Evolutionary conservation across 2,113 vertebrate genomes (phyloP).

Genomic region (Scolopax mira): DNA sequence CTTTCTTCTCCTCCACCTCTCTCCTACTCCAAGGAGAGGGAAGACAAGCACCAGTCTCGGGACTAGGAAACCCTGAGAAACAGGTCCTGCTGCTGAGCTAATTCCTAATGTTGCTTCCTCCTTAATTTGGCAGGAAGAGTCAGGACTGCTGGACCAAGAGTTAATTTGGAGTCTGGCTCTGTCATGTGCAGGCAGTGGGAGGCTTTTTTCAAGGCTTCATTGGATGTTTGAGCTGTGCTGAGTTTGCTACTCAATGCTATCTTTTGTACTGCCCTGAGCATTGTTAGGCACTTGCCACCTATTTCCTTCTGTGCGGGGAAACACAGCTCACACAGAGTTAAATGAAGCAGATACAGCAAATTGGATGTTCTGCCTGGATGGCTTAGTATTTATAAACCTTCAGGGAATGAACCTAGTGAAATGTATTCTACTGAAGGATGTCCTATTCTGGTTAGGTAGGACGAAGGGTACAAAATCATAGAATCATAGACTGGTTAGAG

Average conservation of each 20-base stretch:
- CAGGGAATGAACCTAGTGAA: not conserved
- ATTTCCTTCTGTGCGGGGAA: not conserved
- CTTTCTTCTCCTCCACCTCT: not conserved
- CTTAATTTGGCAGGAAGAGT: not conserved
- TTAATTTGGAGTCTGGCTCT: not conserved
- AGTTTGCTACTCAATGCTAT: not conserved
- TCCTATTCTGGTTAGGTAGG: not conserved
- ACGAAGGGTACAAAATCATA: not conserved
- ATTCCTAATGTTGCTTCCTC: not conserved
- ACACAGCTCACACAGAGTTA: not conserved
- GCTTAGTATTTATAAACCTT: not conserved
- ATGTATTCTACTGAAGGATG: not conserved
- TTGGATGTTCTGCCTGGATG: rapidly evolving
- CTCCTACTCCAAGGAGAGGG: not conserved
- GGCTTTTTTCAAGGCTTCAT: not conserved
- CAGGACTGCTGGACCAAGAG: not conserved
- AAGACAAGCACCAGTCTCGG: not conserved
- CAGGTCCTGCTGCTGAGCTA: not conserved
- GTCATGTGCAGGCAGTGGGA: not conserved
- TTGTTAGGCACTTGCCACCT: not conserved
- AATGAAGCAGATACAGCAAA: not conserved
- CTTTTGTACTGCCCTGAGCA: not conserved
- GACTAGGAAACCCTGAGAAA: not conserved
- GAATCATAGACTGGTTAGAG: too few relatives aligned
- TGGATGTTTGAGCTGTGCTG: not conserved